Base-by-base conservation (phyloP, 2,113 vertebrate genomes). In the Menura novaehollandiae region DNA sequence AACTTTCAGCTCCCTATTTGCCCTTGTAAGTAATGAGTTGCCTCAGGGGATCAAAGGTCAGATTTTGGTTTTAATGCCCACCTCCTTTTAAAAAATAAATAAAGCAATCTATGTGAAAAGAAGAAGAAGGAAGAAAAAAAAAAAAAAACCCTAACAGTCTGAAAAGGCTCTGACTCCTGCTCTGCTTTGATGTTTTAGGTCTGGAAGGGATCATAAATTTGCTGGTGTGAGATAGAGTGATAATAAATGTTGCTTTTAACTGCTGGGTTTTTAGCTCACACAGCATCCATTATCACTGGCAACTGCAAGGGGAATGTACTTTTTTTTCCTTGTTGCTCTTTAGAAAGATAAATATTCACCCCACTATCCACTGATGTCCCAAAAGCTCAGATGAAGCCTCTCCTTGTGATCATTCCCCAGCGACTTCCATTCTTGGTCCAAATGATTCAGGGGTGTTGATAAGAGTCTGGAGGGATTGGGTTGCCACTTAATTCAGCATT, bases 231-330 rank as follows among this genome's bases (percentile, higher is more conserved):
- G 97, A 94, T 91, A 95, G 63, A 95, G 92, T 69, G 95, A 96
- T 98, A 93, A 97, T 97, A 96, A 97, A 96, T 73, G 85, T 93
- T 41, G 49, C 96, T 98, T 96, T 97, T 96, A 94, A 95, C 94
- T 41, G 39, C 46, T 78, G 73, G 35, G 46, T 33, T 95, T 96
- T 94, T 93, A 64, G 94, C 95, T 98, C 96, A 95, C 59, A 91
- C 82, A 93, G 95, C 78, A 85, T 96, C 97, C 96, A 95, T 97
- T 97, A 97, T 97, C 97, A 97, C 97, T 97, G 95, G 97, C 95
- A 97, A 96, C 87, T 92, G 95, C 78, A 91, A 88, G 80, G 93
- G 85, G 90, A 91, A 91, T 93, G 93, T 44, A 46, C 39, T 78
- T 87, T 90, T 72, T 91, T 88, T 91, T 67, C 14, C 71, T 62